Evolutionary conservation across 2,888 invertebrate species (phyloP).

Genomic region (Phlogophora meticulosa): DNA sequence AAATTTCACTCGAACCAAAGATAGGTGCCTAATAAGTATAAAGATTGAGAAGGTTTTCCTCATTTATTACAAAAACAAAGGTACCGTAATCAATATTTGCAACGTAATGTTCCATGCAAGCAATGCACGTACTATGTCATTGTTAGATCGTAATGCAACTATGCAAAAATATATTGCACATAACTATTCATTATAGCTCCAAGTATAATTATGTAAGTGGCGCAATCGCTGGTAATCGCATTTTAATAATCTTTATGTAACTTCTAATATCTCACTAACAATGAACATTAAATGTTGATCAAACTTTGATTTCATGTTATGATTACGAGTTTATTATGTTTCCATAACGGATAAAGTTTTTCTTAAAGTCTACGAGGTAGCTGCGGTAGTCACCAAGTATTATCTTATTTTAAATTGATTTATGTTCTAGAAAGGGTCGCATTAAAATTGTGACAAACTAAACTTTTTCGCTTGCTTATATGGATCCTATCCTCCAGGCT

Average conservation of each 20-base stretch:
- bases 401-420: background rate
- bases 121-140: conserved; percentile 49
- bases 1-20: background rate
- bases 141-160: conserved; percentile 50
- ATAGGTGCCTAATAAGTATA: background rate
- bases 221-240: conserved; percentile 44
- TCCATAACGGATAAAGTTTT: background rate
- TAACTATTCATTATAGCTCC: conserved; percentile 30
- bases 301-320: conserved; percentile 2
- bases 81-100: conserved; percentile 9
- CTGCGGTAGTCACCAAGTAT: background rate
- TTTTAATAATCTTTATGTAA: conserved; percentile 48
- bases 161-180: conserved; percentile 55
- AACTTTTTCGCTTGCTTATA: background rate
- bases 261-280: conserved; percentile 1
- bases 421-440: background rate
- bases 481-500: background rate
- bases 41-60: background rate
- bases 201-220: conserved; percentile 49
- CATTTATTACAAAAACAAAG: conserved; percentile 7
- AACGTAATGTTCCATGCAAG: conserved; percentile 25
- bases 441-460: background rate
- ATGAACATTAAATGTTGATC: conserved; percentile 6
- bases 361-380: background rate
- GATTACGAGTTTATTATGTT: background rate